Evolutionary conservation across 2,113 vertebrate species (phyloP).

Genomic region (Numenius arquata): DNA sequence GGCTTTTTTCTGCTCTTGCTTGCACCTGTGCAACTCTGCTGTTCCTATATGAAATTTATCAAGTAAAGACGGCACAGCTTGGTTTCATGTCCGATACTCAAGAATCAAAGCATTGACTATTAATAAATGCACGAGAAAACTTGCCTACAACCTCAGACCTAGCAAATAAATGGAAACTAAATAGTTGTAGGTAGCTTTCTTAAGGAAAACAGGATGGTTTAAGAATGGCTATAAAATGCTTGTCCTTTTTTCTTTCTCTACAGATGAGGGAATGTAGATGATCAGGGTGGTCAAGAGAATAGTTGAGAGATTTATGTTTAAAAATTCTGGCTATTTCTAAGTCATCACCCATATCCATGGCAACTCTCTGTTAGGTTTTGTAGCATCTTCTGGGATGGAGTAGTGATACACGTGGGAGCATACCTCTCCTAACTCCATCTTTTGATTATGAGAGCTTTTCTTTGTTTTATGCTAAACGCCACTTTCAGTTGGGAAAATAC

Average conservation of each 20-base stretch:
- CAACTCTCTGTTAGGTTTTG: neutral
- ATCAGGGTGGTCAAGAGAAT: neutral
- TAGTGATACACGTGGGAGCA: neutral
- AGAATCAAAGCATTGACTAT: neutral
- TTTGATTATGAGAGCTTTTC: neutral
- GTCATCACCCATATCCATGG: neutral
- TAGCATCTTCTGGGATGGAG: neutral
- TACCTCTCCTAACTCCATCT: neutral
- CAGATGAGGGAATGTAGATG: too few species aligned
- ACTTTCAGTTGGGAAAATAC: neutral
- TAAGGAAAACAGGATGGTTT: neutral
- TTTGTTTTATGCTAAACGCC: neutral
- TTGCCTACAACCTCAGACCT: neutral
- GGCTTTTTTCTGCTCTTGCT: neutral
- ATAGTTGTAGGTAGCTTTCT: neutral
- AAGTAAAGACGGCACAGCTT: neutral
- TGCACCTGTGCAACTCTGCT: neutral
- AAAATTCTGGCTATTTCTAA: neutral
- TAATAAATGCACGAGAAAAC: neutral
- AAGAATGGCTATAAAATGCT: neutral
- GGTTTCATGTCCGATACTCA: neutral
- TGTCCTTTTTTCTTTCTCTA: neutral
- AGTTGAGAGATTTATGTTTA: neutral
- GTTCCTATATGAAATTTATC: neutral
- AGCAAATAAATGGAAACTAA: neutral